phyloP scores from a whole-genome alignment of 2,797 vertebrate genomes.

The Trachurus trachurus region DNA sequence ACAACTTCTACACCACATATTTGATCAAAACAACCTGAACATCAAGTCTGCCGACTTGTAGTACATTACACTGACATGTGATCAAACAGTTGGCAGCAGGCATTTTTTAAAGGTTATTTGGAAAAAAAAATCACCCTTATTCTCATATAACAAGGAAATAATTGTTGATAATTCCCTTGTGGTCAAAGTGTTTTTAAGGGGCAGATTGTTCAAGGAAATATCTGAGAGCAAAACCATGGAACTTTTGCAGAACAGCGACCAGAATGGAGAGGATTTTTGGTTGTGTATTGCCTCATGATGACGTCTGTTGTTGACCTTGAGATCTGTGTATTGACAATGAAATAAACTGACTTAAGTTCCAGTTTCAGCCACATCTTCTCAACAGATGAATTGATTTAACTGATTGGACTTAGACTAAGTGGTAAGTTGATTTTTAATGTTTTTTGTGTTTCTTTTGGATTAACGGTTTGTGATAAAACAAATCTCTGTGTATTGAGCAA shows the following conservation, averaged over 20 bases:
- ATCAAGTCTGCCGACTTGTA: neutral
- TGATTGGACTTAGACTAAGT: too few relatives aligned
- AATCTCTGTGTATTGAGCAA: neutral
- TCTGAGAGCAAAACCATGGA: neutral
- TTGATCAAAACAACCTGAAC: conserved; percentile 14
- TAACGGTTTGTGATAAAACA: too few relatives aligned
- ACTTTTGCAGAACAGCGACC: neutral
- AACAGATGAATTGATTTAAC: too few relatives aligned
- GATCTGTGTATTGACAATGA: neutral
- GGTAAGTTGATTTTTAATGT: too few relatives aligned
- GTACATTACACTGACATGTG: neutral
- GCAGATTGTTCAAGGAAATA: neutral
- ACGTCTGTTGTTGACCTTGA: neutral
- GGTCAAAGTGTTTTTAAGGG: neutral
- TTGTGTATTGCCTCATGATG: neutral
- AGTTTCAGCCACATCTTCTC: neutral
- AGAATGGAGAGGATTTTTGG: neutral
- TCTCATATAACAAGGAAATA: too few relatives aligned
- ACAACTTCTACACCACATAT: conserved; percentile 10
- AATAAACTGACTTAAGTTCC: neutral
- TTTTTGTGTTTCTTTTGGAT: too few relatives aligned
- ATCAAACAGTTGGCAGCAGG: neutral
- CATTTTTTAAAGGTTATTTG: too few relatives aligned
- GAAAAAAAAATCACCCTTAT: neutral
- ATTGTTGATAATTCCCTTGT: neutral